Evolutionary conservation across 1,140 invertebrate genomes (phyloP), one percentile per base, ranked within the genome.

Genomic region (Maconellicoccus hirsutus): DNA sequence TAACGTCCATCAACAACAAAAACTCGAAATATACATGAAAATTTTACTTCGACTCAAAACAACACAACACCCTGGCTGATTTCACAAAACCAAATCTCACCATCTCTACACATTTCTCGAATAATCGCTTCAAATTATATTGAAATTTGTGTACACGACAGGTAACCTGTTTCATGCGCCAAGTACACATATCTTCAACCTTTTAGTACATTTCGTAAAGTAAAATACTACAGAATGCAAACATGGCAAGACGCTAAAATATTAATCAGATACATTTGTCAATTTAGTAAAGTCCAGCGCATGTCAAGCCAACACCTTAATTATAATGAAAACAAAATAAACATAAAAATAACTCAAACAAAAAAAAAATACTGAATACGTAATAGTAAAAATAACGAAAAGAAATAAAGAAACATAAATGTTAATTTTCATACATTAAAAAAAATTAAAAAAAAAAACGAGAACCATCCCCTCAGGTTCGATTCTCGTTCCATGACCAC

Each of bases 211-310:
- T 33, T 33, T 33, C 29, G 29, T 33, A 52, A 52, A 52, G 42
- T 52, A 52, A 52, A 16, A 52, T 19, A 52, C 42, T 52, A 52
- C 42, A 52, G 42, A 52, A 52, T 19, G 42, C 42, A 52, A 52
- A 52, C 42, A 52, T 19, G 12, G 42, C 42, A 52, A 52, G 42
- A 52, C 42, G 42, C 42, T 52, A 8, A 52, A 52, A 52, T 52
- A 52, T 52, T 52, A 52, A 52, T 52, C 42, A 52, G 42, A 52
- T 52, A 52, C 6, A 52, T 52, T 16, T 16, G 42, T 52, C 42
- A 52, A 52, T 52, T 52, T 52, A 52, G 42, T 52, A 52, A 52
- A 52, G 10, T 52, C 42, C 42, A 52, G 42, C 42, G 42, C 42
- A 52, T 52, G 10, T 52, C 42, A 52, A 52, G 42, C 42, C 42